These are phyloP conservation scores for Sebastes trivittatus DNA, from an alignment of 2,797 vertebrate species.

Conservation along the genomic window DNA sequence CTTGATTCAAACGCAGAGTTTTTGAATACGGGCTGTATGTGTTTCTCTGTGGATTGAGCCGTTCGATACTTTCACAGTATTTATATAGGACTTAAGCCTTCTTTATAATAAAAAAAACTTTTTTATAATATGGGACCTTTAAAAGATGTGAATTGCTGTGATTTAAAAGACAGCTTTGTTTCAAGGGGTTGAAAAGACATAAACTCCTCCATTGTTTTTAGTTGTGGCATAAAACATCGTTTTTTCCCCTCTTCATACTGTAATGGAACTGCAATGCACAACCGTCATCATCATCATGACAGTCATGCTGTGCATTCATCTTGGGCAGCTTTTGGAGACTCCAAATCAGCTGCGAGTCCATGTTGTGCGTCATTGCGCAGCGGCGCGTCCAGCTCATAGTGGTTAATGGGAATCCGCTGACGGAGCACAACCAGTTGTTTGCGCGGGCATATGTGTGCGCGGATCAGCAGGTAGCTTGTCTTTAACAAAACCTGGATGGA, in stretches of 20 bases:
- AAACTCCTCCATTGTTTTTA: not conserved
- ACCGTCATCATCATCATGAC: slow-evolving; percentile 4
- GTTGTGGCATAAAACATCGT: not conserved
- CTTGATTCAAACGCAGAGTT: too few species aligned
- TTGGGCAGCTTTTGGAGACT: slow-evolving; percentile 57
- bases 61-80: too few species aligned
- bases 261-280: not conserved
- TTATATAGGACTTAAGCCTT: too few species aligned
- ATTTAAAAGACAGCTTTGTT: not conserved
- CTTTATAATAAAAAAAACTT: too few species aligned
- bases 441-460: slow-evolving; percentile 48
- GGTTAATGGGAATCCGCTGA: slow-evolving; percentile 68
- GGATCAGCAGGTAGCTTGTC: slow-evolving; percentile 59
- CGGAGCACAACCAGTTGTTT: slow-evolving; percentile 70
- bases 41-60: too few species aligned
- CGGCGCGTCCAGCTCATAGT: slow-evolving; percentile 48
- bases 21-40: too few species aligned
- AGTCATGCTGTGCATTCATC: slow-evolving; percentile 25
- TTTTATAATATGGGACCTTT: not conserved
- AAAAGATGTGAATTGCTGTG: not conserved
- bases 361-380: slow-evolving; percentile 79
- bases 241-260: not conserved
- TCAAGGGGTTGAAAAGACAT: not conserved
- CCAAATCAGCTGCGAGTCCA: slow-evolving; percentile 58
- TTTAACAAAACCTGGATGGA: slow-evolving; percentile 41